These are phyloP conservation scores for Raja brachyura DNA, from an alignment of 2,113 vertebrate species.

Conservation along the genomic window DNA sequence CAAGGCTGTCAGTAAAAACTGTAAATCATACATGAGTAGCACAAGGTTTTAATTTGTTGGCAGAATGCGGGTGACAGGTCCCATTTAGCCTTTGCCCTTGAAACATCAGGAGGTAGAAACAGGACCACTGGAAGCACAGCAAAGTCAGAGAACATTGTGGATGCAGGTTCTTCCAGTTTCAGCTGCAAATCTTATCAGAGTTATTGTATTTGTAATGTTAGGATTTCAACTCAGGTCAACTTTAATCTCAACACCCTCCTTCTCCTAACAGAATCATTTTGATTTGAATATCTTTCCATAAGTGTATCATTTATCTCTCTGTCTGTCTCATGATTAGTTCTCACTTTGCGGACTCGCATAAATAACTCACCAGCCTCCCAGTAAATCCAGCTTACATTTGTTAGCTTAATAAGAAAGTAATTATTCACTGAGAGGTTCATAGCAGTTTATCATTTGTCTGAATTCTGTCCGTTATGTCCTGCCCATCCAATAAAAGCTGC, in stretches of 20 bases:
- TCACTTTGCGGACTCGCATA: not conserved
- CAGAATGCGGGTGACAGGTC: not conserved
- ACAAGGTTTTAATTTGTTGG: not conserved
- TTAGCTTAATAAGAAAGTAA: not conserved
- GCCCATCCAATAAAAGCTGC: no score
- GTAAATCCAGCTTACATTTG: not conserved
- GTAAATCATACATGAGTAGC: not conserved
- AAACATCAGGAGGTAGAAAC: not conserved
- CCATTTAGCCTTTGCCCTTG: not conserved
- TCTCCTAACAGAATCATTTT: not conserved
- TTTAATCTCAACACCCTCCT: no score
- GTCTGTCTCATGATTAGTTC: not conserved
- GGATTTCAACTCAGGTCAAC: not conserved
- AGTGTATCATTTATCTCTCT: not conserved
- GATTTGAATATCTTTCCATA: not conserved
- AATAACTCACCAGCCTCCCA: not conserved
- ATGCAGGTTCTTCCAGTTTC: not conserved
- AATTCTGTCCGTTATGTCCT: no score
- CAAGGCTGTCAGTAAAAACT: not conserved
- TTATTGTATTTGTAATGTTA: not conserved
- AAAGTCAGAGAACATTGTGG: not conserved
- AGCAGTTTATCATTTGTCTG: no score
- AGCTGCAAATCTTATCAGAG: not conserved
- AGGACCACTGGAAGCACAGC: not conserved
- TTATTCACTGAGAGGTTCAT: not conserved